Conservation (phyloP, 2,797 vertebrate species). For the Ibycter americanus region DNA sequence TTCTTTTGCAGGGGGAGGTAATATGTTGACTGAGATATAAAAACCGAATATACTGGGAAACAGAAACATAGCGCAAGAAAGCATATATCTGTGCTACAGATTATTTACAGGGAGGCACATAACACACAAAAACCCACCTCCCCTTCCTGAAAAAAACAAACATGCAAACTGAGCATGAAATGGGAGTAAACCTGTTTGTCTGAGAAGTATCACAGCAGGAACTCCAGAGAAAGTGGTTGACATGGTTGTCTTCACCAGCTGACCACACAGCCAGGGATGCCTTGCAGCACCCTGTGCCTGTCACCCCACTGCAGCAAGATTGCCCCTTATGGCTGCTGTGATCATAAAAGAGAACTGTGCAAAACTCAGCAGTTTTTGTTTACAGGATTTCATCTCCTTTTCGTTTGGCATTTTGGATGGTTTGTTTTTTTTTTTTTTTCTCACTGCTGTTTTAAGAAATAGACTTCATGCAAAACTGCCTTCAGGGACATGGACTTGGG, state of each 20-base stretch:
- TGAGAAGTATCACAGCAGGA: background rate
- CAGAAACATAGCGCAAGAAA: background rate
- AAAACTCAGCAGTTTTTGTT: background rate
- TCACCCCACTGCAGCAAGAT: rapidly evolving
- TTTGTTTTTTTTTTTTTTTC: background rate
- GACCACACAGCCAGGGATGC: rapidly evolving
- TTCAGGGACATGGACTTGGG: background rate
- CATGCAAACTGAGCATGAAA: background rate
- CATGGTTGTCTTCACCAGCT: background rate
- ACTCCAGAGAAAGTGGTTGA: background rate
- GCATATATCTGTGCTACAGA: background rate
- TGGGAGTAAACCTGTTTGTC: background rate
- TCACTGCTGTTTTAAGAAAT: background rate
- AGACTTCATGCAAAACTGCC: background rate
- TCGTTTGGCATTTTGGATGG: background rate
- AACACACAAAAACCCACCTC: background rate
- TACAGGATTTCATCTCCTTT: background rate
- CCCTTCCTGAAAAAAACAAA: background rate
- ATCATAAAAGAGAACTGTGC: background rate
- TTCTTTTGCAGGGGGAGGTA: slow-evolving; percentile 62
- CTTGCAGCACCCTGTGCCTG: rapidly evolving
- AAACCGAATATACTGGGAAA: slow-evolving; percentile 29
- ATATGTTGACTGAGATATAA: slow-evolving; percentile 57
- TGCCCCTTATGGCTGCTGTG: background rate
- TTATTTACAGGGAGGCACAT: slow-evolving; percentile 11